Conservation (phyloP, 2,113 vertebrate genomes). For the Suncus etruscus region DNA sequence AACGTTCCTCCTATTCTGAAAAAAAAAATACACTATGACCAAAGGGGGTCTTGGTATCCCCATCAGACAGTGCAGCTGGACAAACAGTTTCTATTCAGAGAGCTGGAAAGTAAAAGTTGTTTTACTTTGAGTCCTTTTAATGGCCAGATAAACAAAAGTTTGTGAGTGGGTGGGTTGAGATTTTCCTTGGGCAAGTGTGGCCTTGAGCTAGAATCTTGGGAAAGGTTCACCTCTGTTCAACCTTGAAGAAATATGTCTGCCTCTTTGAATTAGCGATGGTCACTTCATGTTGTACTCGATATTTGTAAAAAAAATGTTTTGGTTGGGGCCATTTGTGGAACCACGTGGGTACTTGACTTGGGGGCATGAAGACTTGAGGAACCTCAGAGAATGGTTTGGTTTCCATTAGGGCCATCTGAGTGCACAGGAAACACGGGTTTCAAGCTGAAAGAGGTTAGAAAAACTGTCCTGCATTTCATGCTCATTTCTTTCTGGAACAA, state of each 20-base stretch:
- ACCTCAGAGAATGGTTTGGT: slow-evolving; percentile 82
- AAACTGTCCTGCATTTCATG: slow-evolving; percentile 49
- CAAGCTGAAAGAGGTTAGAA: slow-evolving; percentile 64
- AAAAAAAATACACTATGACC: slow-evolving; percentile 53
- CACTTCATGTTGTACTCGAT: slow-evolving; percentile 62
- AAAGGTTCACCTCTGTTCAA: slow-evolving; percentile 66
- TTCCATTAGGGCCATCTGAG: slow-evolving; percentile 85
- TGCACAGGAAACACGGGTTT: slow-evolving; percentile 83
- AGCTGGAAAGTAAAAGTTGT: slow-evolving; percentile 83
- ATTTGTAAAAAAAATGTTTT: slow-evolving; percentile 76
- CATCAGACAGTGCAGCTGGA: slow-evolving; percentile 87
- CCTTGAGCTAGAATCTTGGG: slow-evolving; percentile 56
- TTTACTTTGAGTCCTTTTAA: slow-evolving; percentile 70
- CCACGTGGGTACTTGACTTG: slow-evolving; percentile 75
- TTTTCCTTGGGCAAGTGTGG: slow-evolving; percentile 68
- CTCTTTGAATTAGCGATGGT: slow-evolving; percentile 59
- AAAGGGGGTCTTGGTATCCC: slow-evolving; percentile 78
- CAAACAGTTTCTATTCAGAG: slow-evolving; percentile 84
- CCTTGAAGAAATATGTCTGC: slow-evolving; percentile 54
- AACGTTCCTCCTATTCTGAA: slow-evolving; percentile 81
- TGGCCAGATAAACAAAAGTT: slow-evolving; percentile 78
- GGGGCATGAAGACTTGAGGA: slow-evolving; percentile 76
- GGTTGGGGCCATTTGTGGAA: slow-evolving; percentile 77
- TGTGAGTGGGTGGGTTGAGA: slow-evolving; percentile 39
- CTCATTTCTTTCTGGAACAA: slow-evolving; percentile 54